Evolutionary conservation across 2,888 invertebrate genomes (phyloP).

Genomic region (Creontiades dilutus): DNA sequence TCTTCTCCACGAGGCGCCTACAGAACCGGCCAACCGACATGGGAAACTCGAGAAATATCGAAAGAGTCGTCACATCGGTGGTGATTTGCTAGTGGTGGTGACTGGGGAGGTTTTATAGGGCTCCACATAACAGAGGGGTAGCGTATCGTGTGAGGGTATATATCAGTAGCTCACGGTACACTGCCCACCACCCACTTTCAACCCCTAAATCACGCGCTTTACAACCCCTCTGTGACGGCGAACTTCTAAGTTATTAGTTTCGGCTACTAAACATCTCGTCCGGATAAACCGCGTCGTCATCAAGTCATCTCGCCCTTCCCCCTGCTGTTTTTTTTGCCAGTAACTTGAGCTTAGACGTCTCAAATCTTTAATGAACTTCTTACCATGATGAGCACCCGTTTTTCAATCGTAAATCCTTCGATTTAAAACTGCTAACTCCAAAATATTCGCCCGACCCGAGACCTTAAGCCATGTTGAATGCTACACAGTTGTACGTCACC

Average conservation of each 20-base stretch:
- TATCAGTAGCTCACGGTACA: conserved; percentile 63
- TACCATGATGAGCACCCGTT: not conserved
- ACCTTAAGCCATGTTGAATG: too few species aligned
- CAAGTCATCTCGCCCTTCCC: conserved; percentile 46
- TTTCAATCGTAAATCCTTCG: not conserved
- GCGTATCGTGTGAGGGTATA: conserved; percentile 34
- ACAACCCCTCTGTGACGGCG: conserved; percentile 55
- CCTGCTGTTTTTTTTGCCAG: not conserved
- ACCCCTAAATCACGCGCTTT: conserved; percentile 66
- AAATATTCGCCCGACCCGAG: too few species aligned
- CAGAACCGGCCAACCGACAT: not conserved
- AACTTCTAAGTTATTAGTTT: conserved; percentile 62
- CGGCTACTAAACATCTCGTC: conserved; percentile 60
- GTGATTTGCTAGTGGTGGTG: not conserved
- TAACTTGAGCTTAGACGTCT: not conserved
- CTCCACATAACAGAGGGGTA: not conserved
- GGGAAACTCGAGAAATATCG: not conserved
- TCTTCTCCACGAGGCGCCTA: too few species aligned
- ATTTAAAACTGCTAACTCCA: too few species aligned
- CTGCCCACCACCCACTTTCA: conserved; percentile 66
- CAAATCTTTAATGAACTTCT: not conserved
- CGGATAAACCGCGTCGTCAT: conserved; percentile 62
- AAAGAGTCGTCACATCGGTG: not conserved
- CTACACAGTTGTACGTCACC: too few species aligned
- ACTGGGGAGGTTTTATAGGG: not conserved